A percentile compares a stretch with the other conserved stretches of the same genome.
These are phyloP conservation scores for Lethenteron camtschaticum DNA, from an alignment of 2,113 vertebrate species.

Conservation along the genomic window DNA sequence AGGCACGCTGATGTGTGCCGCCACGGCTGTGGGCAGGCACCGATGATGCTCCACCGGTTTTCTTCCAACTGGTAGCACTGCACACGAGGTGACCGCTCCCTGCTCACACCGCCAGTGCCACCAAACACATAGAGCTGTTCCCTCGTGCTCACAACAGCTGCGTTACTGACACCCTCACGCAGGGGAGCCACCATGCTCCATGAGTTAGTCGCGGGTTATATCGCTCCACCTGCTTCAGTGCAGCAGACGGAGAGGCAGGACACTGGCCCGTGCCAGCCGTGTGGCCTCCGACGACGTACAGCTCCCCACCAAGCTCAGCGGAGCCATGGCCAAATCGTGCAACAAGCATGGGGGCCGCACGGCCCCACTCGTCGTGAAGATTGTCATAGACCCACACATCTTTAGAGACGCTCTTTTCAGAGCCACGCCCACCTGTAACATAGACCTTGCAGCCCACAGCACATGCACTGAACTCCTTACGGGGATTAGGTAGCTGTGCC, in stretches of 20 bases:
- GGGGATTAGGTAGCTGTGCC: constrained; percentile 45
- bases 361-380: constrained; percentile 45
- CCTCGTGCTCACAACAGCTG: constrained; percentile 41
- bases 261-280: constrained; percentile 38
- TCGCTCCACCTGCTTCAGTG: constrained; percentile 49
- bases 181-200: constrained; percentile 46
- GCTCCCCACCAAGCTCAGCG: constrained; percentile 35
- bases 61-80: constrained; percentile 43
- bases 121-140: constrained; percentile 50
- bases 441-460: constrained; percentile 52
- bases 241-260: constrained; percentile 45
- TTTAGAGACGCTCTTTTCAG: constrained; percentile 45
- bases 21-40: constrained; percentile 42
- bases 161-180: constrained; percentile 46
- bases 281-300: constrained; percentile 45
- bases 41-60: constrained; percentile 39
- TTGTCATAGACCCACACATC: constrained; percentile 55
- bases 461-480: constrained; percentile 48
- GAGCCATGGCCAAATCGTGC: constrained; percentile 44
- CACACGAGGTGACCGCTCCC: constrained; percentile 42
- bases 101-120: constrained; percentile 42
- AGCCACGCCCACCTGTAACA: constrained; percentile 39
- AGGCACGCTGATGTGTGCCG: constrained; percentile 44
- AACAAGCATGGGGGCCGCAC: constrained; percentile 39
- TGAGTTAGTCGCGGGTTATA: constrained; percentile 45